A percentile compares a stretch with the other conserved stretches of the same genome.
Evolutionary conservation across 2,797 vertebrate genomes (phyloP).

Genomic region (Podarcis lilfordi): DNA sequence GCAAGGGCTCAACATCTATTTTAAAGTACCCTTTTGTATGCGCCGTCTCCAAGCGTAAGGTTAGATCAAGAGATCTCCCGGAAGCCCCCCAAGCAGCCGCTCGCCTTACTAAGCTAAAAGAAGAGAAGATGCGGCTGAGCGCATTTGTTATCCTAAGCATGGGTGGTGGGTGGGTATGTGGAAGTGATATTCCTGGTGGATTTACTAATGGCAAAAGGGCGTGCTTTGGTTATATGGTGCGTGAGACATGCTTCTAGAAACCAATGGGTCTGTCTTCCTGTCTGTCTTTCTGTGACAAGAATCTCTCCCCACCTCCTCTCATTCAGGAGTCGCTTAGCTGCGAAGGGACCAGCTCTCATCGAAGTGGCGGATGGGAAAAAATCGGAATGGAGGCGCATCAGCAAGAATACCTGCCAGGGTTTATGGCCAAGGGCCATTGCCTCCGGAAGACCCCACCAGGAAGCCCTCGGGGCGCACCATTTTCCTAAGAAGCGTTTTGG

Average conservation of each 20-base stretch:
- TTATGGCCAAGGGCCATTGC: background rate
- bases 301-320: no score
- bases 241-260: background rate
- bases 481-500: background rate
- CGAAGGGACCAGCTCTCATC: background rate
- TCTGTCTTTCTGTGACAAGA: background rate
- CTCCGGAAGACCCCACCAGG: background rate
- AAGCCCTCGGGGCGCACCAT: background rate
- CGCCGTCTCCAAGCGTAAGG: background rate
- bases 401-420: background rate
- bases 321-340: background rate
- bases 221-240: background rate
- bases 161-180: background rate
- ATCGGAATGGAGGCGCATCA: background rate
- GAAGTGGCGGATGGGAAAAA: background rate
- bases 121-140: background rate
- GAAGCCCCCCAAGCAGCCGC: background rate
- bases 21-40: background rate
- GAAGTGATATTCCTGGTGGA: background rate
- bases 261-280: no score
- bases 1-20: background rate
- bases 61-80: background rate
- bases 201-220: background rate
- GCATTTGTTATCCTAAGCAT: background rate
- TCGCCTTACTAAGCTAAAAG: background rate